Conservation (phyloP, 2,113 vertebrate genomes). For the Sebastes fasciatus region DNA sequence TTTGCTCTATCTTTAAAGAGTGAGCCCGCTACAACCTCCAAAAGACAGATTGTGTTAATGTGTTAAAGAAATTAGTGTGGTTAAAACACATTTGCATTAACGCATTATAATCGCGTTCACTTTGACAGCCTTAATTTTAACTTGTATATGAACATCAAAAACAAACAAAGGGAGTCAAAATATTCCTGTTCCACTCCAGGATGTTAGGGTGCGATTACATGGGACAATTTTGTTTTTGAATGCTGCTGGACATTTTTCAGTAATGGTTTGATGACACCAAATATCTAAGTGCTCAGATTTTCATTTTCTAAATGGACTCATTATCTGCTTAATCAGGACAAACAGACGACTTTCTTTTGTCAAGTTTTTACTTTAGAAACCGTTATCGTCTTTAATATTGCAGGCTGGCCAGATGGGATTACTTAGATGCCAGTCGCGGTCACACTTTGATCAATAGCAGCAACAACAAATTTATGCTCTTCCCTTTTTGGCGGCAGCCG, state of each 20-base stretch:
- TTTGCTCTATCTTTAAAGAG: no score
- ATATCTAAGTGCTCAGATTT: neutral
- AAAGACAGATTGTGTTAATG: no score
- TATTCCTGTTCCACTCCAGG: neutral
- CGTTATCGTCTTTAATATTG: constrained; percentile 9
- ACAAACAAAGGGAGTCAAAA: neutral
- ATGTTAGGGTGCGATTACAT: neutral
- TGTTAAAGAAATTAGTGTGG: no score
- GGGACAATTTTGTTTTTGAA: neutral
- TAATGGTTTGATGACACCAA: neutral
- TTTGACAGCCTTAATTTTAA: neutral
- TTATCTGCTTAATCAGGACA: neutral
- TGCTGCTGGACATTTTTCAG: neutral
- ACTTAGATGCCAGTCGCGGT: constrained; percentile 1
- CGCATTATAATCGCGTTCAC: no score
- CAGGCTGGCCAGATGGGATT: neutral
- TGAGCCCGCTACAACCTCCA: no score
- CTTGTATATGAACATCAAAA: neutral
- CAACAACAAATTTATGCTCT: constrained; percentile 1
- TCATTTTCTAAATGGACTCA: neutral
- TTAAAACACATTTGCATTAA: no score
- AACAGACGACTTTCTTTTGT: neutral
- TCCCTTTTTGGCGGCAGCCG: neutral
- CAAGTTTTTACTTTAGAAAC: neutral
- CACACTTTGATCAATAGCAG: constrained; percentile 4